phyloP scores from a whole-genome alignment of 2,888 invertebrate genomes.

The Apoda limacodes region DNA sequence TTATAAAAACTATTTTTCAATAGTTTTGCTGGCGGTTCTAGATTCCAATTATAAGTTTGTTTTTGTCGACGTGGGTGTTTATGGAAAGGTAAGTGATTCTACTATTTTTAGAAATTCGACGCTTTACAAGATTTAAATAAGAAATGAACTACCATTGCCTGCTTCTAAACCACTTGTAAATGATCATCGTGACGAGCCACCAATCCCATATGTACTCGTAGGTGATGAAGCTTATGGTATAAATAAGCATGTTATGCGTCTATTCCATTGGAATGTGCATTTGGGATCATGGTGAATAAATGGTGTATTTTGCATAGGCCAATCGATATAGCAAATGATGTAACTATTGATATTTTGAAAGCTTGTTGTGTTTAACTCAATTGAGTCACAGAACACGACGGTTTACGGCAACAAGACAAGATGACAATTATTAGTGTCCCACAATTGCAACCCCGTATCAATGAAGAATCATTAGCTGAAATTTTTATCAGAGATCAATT shows the following conservation, averaged over 20 bases:
- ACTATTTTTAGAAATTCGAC: conserved; percentile 17
- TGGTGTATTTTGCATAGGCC: conserved; percentile 17
- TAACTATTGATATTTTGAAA: conserved; percentile 15
- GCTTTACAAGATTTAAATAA: conserved; percentile 9
- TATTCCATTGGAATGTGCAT: conserved; percentile 14
- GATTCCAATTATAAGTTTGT: conserved; percentile 18
- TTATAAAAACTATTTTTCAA: conserved; percentile 18
- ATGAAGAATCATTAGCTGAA: conserved; percentile 19
- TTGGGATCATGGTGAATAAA: conserved; percentile 16
- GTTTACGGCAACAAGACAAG: conserved; percentile 16
- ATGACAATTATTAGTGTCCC: conserved; percentile 18
- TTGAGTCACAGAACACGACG: conserved; percentile 17
- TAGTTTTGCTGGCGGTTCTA: conserved; percentile 17
- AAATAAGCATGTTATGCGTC: conserved; percentile 16
- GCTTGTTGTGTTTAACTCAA: conserved; percentile 13
- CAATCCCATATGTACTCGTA: conserved; percentile 10
- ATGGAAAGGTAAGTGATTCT: conserved; percentile 15
- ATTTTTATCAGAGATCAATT: conserved; percentile 22
- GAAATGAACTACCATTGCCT: conserved; percentile 6
- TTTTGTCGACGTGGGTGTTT: conserved; percentile 19
- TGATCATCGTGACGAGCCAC: conserved; percentile 7
- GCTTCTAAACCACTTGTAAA: background rate
- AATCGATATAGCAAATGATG: conserved; percentile 12
- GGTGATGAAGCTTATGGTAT: conserved; percentile 19
- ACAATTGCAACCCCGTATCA: conserved; percentile 16